These are phyloP conservation scores for Megaustenia siamemsis DNA, from an alignment of 2,888 invertebrate species.

Conservation along the genomic window DNA sequence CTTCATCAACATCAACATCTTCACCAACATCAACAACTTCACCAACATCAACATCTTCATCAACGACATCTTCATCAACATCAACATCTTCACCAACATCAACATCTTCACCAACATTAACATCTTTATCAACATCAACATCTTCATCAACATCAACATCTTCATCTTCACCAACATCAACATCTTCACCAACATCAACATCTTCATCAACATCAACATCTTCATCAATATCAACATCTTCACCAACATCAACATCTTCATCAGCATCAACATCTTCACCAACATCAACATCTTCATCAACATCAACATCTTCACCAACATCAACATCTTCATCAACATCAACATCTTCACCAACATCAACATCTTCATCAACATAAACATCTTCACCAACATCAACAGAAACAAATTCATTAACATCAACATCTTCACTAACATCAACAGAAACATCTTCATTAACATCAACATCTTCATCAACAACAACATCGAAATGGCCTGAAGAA, in stretches of 20 bases:
- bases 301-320: too few species aligned
- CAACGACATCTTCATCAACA: not conserved
- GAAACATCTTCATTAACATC: too few species aligned
- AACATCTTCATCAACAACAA: too few species aligned
- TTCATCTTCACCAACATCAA: not conserved
- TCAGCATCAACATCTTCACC: not conserved
- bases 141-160: not conserved
- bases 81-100: not conserved
- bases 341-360: too few species aligned
- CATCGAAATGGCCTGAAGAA: too few species aligned
- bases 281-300: too few species aligned
- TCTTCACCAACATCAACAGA: too few species aligned
- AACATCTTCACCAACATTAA: not conserved
- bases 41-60: not conserved
- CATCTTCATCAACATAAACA: too few species aligned
- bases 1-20: not conserved
- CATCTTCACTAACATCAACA: too few species aligned
- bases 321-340: too few species aligned
- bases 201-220: constrained; percentile 9
- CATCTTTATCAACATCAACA: not conserved
- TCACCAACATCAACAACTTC: not conserved
- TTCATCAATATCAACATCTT: not conserved
- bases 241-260: not conserved
- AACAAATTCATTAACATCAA: too few species aligned
- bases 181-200: not conserved